Evolutionary conservation across 2,797 vertebrate genomes (phyloP).

Genomic region (Odontamblyopus lacepedii): DNA sequence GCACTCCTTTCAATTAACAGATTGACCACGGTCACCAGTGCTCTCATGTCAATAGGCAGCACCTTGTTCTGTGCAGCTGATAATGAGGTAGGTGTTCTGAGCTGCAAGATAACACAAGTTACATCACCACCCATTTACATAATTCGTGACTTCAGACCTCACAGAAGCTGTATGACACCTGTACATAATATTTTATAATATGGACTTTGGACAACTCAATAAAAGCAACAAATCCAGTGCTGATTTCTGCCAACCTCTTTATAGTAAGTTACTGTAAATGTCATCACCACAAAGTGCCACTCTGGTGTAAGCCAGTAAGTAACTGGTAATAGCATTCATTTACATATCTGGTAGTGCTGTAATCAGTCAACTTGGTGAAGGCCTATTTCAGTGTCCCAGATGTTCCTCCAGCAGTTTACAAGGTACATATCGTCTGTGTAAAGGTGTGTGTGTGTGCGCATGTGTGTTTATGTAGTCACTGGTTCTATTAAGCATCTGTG

Average conservation of each 20-base stretch:
- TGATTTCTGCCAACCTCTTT: too few relatives aligned
- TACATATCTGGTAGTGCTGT: not conserved
- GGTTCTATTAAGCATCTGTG: slow-evolving; percentile 10
- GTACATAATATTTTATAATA: too few relatives aligned
- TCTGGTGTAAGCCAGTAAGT: not conserved
- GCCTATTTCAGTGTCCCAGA: not conserved
- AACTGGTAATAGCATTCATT: not conserved
- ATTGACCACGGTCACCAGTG: slow-evolving; percentile 41
- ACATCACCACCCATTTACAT: not conserved
- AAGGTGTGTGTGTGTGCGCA: slow-evolving; percentile 1
- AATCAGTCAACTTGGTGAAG: slow-evolving; percentile 8
- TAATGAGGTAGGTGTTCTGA: slow-evolving; percentile 26
- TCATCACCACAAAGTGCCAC: too few relatives aligned
- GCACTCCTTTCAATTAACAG: slow-evolving; percentile 52
- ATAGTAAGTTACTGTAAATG: too few relatives aligned
- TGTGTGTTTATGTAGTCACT: slow-evolving; percentile 14
- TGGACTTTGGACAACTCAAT: too few relatives aligned
- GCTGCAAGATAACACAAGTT: not conserved
- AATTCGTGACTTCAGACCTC: not conserved
- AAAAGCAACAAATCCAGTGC: too few relatives aligned
- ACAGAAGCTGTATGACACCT: too few relatives aligned
- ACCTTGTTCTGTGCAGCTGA: slow-evolving; percentile 19
- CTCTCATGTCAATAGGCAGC: slow-evolving; percentile 22
- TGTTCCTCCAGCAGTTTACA: slow-evolving; percentile 11
- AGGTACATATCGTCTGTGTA: not conserved